These are phyloP conservation scores for Atlantisia rogersi DNA, from an alignment of 2,113 vertebrate species.

Conservation along the genomic window DNA sequence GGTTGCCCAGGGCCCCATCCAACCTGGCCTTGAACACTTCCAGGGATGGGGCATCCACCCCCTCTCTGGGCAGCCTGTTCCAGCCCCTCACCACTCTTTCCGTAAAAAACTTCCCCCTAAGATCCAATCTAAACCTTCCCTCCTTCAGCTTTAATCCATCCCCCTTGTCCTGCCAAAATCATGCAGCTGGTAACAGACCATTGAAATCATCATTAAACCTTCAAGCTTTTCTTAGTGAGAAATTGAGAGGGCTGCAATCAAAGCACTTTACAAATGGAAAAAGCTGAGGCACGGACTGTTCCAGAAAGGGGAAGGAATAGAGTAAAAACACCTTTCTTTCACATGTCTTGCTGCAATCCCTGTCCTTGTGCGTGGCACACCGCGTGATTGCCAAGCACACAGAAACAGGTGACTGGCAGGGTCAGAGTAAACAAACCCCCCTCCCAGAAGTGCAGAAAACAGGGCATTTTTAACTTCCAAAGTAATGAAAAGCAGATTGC, in stretches of 20 bases:
- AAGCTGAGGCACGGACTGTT: background rate
- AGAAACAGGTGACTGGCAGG: background rate
- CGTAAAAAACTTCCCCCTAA: no score
- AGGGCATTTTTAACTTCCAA: background rate
- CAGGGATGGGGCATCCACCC: no score
- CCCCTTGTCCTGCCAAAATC: background rate
- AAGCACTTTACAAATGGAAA: background rate
- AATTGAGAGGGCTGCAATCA: background rate
- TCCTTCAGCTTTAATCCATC: no score
- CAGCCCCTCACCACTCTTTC: no score
- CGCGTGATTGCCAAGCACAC: fast-evolving
- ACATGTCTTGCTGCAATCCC: background rate
- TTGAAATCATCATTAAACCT: background rate
- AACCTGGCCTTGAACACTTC: no score
- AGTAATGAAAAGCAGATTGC: background rate
- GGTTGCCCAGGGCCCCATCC: no score
- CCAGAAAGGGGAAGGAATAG: background rate
- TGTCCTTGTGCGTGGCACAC: background rate
- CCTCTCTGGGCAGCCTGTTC: no score
- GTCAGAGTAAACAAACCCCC: background rate
- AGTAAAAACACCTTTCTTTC: background rate
- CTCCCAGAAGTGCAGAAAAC: background rate
- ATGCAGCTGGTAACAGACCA: background rate
- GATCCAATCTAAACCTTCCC: no score
- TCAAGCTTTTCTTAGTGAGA: background rate